These are phyloP conservation scores for Eupithecia pulchellata DNA, from an alignment of 2,888 invertebrate species.

Conservation along the genomic window DNA sequence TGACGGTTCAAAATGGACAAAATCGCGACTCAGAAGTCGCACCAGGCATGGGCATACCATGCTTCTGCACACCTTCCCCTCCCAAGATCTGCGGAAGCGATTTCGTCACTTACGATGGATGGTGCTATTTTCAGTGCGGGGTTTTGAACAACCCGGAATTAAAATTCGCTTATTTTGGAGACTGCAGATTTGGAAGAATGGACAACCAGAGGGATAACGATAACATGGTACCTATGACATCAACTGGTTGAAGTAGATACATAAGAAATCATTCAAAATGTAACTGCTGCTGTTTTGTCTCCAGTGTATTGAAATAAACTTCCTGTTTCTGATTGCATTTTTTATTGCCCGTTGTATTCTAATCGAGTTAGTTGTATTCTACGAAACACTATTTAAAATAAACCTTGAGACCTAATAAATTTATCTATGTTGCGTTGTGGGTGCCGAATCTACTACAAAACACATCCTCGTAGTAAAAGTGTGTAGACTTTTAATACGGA, in stretches of 20 bases:
- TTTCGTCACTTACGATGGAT: neutral
- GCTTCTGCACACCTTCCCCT: neutral
- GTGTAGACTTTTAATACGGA: too few species aligned
- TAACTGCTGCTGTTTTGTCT: neutral
- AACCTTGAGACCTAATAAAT: too few species aligned
- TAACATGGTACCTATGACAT: neutral
- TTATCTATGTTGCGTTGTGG: too few species aligned
- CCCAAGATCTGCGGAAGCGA: slow-evolving; percentile 1
- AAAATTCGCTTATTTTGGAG: neutral
- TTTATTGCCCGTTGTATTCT: neutral
- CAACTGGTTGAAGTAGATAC: neutral
- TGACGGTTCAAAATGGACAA: too few species aligned
- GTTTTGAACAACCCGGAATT: neutral
- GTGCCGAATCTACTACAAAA: too few species aligned
- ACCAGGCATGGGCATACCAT: neutral
- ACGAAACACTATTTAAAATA: too few species aligned
- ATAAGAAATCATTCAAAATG: neutral
- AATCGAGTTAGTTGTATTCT: too few species aligned
- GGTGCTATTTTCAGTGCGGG: neutral
- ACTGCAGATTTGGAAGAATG: neutral
- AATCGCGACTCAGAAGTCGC: neutral
- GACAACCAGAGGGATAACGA: neutral
- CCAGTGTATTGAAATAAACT: neutral
- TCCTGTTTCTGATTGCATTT: neutral
- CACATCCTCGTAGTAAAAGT: too few species aligned